Evolutionary conservation across 2,888 invertebrate genomes (phyloP).

Genomic region (Amphiduros pacificus): DNA sequence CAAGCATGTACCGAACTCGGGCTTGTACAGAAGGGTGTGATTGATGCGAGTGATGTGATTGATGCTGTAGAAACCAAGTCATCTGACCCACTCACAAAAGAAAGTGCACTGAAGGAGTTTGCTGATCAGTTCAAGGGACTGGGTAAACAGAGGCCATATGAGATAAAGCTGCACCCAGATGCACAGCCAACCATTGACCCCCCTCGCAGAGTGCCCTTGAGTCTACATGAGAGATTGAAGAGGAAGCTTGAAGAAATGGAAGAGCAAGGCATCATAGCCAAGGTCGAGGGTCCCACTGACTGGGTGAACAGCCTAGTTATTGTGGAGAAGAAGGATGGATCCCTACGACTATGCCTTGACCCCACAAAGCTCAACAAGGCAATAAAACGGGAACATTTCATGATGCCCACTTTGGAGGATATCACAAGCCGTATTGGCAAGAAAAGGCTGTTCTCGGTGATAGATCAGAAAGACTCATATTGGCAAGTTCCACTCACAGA

Average conservation of each 20-base stretch:
- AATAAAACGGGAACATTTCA: constrained; percentile 23
- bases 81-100: not conserved
- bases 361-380: constrained; percentile 23
- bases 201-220: not conserved
- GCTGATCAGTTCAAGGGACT: constrained; percentile 3
- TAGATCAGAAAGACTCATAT: constrained; percentile 31
- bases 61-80: too few relatives aligned
- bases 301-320: constrained; percentile 10
- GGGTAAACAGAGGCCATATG: not conserved
- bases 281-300: not conserved
- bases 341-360: constrained; percentile 26
- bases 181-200: not conserved
- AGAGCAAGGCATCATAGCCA: not conserved
- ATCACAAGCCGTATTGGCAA: constrained; percentile 19
- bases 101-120: not conserved
- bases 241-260: not conserved
- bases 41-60: too few relatives aligned
- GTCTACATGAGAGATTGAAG: not conserved
- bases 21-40: too few relatives aligned
- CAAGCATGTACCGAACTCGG: too few relatives aligned
- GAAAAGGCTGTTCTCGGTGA: constrained; percentile 24
- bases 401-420: constrained; percentile 29
- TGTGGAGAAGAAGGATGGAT: constrained; percentile 24
- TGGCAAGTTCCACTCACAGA: constrained; percentile 16
- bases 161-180: not conserved